phyloP scores from a whole-genome alignment of 2,797 vertebrate species.

The Brotula barbata region DNA sequence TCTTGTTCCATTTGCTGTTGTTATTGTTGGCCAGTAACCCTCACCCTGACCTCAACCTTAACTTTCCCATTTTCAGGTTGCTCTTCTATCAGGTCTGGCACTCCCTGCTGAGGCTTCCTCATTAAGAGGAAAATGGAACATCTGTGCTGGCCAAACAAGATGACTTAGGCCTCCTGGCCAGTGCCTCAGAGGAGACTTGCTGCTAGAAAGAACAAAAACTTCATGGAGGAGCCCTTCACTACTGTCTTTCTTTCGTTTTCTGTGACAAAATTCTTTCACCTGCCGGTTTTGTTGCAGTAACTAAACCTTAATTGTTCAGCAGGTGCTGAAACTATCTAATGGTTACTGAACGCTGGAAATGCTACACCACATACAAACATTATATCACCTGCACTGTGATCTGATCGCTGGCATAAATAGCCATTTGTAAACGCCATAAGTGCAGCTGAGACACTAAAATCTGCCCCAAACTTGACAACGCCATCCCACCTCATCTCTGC shows the following conservation, averaged over 20 bases:
- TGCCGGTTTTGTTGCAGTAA: constrained; percentile 55
- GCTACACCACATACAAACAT: too few species aligned
- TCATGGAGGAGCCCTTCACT: constrained; percentile 36
- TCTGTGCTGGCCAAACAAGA: constrained; percentile 71
- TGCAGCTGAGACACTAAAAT: too few species aligned
- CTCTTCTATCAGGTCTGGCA: constrained; percentile 67
- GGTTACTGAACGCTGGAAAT: too few species aligned
- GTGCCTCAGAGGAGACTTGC: constrained; percentile 45
- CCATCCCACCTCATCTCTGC: too few species aligned
- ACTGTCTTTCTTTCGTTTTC: constrained; percentile 27
- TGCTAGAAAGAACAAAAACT: constrained; percentile 56
- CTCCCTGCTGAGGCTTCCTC: constrained; percentile 71
- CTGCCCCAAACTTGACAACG: too few species aligned
- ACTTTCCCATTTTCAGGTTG: constrained; percentile 64
- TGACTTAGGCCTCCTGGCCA: constrained; percentile 71
- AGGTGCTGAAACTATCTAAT: too few species aligned
- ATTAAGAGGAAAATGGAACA: constrained; percentile 74
- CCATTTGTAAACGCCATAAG: too few species aligned
- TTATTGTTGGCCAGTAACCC: constrained; percentile 62
- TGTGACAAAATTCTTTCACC: constrained; percentile 50
- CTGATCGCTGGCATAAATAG: too few species aligned
- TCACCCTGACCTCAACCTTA: constrained; percentile 60
- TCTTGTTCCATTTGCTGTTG: constrained; percentile 67
- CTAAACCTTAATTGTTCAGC: too few species aligned
- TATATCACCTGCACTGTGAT: too few species aligned